Evolutionary conservation across 2,113 vertebrate genomes (phyloP).

Genomic region (Lophius piscatorius): DNA sequence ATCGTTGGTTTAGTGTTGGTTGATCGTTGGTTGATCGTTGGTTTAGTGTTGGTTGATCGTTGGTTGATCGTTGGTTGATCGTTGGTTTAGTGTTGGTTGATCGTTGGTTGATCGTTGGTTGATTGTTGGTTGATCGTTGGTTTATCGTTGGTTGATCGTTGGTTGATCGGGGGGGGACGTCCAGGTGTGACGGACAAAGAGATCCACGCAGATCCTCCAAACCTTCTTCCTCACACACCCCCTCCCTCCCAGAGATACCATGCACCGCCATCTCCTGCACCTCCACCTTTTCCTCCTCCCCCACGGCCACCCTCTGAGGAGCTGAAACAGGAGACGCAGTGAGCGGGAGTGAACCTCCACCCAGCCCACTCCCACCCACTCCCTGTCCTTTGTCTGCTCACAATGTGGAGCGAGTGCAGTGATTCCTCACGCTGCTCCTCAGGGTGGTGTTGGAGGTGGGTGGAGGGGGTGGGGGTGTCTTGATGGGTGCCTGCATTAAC

Average conservation of each 20-base stretch:
- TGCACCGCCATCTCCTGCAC: conserved; percentile 14
- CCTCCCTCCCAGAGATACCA: conserved; percentile 15
- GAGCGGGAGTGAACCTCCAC: conserved; percentile 36
- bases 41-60: too few species aligned
- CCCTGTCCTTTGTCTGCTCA: conserved; percentile 66
- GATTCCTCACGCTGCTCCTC: conserved; percentile 43
- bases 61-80: too few species aligned
- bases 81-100: too few species aligned
- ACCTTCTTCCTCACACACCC: not conserved
- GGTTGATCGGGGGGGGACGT: conserved; percentile 5
- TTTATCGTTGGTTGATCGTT: too few species aligned
- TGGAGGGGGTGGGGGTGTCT: conserved; percentile 15
- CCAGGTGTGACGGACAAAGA: conserved; percentile 13
- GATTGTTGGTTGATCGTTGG: too few species aligned
- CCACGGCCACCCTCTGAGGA: conserved; percentile 46
- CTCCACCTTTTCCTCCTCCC: conserved; percentile 18
- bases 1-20: too few species aligned
- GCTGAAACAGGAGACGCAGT: conserved; percentile 63
- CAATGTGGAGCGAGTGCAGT: conserved; percentile 55
- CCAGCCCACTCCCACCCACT: conserved; percentile 44
- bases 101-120: too few species aligned
- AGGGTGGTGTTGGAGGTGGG: not conserved
- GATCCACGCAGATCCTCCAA: conserved; percentile 15
- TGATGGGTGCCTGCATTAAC: conserved; percentile 9
- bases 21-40: too few species aligned